phyloP scores from a whole-genome alignment of 2,113 vertebrate genomes.

The Hydropotes inermis region DNA sequence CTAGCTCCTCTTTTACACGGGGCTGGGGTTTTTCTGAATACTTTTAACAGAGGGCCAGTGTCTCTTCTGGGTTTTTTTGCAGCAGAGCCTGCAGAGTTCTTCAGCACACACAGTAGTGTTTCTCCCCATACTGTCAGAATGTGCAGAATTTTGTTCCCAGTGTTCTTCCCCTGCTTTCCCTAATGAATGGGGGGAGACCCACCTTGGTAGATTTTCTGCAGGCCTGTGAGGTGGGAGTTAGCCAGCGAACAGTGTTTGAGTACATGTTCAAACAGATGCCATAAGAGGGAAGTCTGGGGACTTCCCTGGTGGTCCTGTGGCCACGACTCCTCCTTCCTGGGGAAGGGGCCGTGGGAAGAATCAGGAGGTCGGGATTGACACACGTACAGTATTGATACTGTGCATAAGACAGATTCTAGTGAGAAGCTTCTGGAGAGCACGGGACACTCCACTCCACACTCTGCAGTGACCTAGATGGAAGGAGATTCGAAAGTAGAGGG shows the following conservation, averaged over 20 bases:
- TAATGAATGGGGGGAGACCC: neutral
- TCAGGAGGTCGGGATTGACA: neutral
- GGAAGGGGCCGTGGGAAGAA: neutral
- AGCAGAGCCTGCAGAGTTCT: neutral
- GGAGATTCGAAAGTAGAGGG: neutral
- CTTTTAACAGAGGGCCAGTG: neutral
- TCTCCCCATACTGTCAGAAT: neutral
- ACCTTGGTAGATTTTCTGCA: neutral
- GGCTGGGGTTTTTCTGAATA: neutral
- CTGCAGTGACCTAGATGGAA: neutral
- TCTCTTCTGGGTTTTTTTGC: neutral
- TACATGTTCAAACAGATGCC: neutral
- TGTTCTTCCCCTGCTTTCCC: neutral
- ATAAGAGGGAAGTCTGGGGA: neutral
- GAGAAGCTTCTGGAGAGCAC: fast-evolving
- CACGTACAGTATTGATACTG: fast-evolving
- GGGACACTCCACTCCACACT: fast-evolving
- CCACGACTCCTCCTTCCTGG: neutral
- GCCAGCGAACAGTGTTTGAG: neutral
- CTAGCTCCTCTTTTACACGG: neutral
- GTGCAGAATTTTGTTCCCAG: neutral
- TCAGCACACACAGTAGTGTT: neutral
- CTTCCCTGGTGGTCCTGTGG: neutral
- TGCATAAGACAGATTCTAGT: fast-evolving
- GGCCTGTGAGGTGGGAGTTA: neutral